These are phyloP conservation scores for Gnathonemus echidnorhynchus DNA, from an alignment of 2,113 vertebrate genomes.

Conservation along the genomic window DNA sequence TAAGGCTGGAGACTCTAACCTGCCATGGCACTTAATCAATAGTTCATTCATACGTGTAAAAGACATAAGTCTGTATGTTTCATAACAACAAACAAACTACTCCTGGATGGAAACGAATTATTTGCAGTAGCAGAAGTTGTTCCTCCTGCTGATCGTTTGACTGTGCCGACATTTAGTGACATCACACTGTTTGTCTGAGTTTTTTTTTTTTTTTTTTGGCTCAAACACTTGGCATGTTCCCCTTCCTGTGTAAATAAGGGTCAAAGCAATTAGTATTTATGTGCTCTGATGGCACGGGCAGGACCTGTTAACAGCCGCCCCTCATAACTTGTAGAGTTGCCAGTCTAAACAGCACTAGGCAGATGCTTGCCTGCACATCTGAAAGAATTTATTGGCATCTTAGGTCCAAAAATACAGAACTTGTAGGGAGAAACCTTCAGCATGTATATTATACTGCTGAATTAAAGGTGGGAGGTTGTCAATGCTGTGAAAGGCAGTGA, in stretches of 20 bases:
- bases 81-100: not conserved
- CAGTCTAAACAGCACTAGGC: not conserved
- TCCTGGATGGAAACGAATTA: not conserved
- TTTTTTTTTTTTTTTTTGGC: not conserved
- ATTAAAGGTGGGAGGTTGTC: not conserved
- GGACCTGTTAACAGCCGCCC: not conserved
- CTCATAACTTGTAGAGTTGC: not conserved
- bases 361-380: not conserved
- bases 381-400: not conserved
- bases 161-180: not conserved
- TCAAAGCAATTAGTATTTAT: not conserved
- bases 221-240: not conserved
- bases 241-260: constrained; percentile 4
- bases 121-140: not conserved
- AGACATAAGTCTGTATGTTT: not conserved
- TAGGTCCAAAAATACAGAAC: not conserved
- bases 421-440: not conserved
- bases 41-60: not conserved
- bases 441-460: not conserved
- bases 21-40: not conserved
- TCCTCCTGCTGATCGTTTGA: not conserved
- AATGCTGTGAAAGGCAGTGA: not conserved
- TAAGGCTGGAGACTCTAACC: not conserved
- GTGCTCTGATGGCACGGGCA: not conserved
- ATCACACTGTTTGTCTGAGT: not conserved